These are phyloP conservation scores for Thrips palmi DNA, from an alignment of 1,140 invertebrate species.

Conservation along the genomic window DNA sequence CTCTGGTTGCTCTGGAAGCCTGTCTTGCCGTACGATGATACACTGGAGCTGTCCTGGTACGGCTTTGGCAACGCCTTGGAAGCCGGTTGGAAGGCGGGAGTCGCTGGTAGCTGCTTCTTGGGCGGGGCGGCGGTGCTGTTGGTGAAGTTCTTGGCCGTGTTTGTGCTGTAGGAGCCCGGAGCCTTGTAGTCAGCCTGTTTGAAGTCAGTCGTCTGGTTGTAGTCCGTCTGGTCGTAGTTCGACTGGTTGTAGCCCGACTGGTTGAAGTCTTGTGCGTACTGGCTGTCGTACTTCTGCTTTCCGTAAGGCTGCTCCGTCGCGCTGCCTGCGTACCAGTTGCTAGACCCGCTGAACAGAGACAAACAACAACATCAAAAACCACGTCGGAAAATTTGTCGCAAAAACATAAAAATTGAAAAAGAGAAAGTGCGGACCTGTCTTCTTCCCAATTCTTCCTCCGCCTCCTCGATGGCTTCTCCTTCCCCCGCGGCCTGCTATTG, in stretches of 20 bases:
- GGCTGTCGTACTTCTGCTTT: no score
- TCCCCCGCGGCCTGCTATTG: slow-evolving; percentile 63
- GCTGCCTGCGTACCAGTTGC: no score
- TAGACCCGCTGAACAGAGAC: no score
- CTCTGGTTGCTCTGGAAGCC: no score
- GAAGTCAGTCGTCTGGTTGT: slow-evolving; percentile 16
- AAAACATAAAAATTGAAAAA: slow-evolving; percentile 12
- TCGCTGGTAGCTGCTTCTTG: slow-evolving; percentile 28
- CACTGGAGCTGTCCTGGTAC: slow-evolving; percentile 24
- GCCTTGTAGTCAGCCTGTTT: slow-evolving; percentile 17
- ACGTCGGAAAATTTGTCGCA: slow-evolving; percentile 8
- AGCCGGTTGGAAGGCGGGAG: slow-evolving; percentile 26
- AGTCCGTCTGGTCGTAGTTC: slow-evolving; percentile 21
- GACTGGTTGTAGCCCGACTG: no score
- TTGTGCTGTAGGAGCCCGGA: slow-evolving; percentile 19
- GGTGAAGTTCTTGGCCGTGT: slow-evolving; percentile 19
- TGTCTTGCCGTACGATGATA: slow-evolving; percentile 26
- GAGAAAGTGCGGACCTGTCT: slow-evolving; percentile 20
- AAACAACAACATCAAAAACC: no score
- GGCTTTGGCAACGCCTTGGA: slow-evolving; percentile 21
- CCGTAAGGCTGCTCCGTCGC: no score
- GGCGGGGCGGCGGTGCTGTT: no score
- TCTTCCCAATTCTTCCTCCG: slow-evolving; percentile 9
- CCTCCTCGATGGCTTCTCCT: slow-evolving; percentile 25
- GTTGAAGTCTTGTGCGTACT: no score